A percentile compares a stretch with the other conserved stretches of the same genome.
These are phyloP conservation scores for Chiloscyllium punctatum DNA, from an alignment of 2,797 vertebrate species.

Conservation along the genomic window DNA sequence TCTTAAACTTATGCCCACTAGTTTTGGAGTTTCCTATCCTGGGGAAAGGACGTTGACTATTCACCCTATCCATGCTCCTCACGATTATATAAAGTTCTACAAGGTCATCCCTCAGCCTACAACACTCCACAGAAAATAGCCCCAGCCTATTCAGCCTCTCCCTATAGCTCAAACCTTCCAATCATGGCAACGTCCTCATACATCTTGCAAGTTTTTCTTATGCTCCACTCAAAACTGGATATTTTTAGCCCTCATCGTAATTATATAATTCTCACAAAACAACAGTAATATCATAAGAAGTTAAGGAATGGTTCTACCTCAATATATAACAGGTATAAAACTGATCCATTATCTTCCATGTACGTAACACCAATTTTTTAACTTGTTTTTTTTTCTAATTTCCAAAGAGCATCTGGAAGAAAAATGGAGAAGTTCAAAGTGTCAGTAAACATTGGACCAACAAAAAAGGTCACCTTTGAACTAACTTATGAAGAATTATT, in stretches of 20 bases:
- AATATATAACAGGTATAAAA: background rate
- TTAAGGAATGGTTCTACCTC: background rate
- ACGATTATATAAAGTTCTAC: too few species aligned
- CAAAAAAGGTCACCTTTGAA: conserved; percentile 73
- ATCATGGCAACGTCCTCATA: too few species aligned
- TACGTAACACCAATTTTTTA: background rate
- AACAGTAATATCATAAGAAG: background rate
- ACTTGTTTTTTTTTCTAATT: background rate
- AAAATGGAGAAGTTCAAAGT: conserved; percentile 87
- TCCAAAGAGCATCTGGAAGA: conserved; percentile 74
- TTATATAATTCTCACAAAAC: background rate
- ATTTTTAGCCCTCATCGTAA: background rate
- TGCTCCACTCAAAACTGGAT: background rate
- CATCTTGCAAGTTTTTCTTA: background rate
- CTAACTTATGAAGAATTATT: conserved; percentile 86
- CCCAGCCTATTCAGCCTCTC: too few species aligned
- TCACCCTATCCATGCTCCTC: too few species aligned
- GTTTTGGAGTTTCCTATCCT: too few species aligned
- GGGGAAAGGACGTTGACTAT: too few species aligned
- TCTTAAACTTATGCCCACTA: too few species aligned
- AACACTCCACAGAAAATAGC: too few species aligned
- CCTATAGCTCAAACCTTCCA: too few species aligned
- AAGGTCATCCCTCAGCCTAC: too few species aligned
- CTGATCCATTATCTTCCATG: background rate
- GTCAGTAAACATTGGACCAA: conserved; percentile 71